Evolutionary conservation across 53 echinoderm and acorn worm species (phyloP).

Genomic region (Luidia sarsii): DNA sequence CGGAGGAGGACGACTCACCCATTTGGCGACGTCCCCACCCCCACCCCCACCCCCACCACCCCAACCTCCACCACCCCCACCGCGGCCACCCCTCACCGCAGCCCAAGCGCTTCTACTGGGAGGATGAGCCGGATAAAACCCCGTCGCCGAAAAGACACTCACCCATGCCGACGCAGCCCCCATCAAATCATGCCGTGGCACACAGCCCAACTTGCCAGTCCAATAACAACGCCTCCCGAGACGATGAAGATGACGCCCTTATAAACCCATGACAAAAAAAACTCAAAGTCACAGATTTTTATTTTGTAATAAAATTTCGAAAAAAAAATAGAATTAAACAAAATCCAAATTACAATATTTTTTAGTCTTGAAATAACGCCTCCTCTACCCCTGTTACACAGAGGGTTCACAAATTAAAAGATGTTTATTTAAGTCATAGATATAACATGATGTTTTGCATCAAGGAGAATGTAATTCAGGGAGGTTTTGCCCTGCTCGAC

Average conservation of each 20-base stretch:
- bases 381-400: not conserved
- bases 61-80: no score
- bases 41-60: no score
- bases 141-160: not conserved
- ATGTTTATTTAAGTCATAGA: no score
- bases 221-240: not conserved
- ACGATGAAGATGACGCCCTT: constrained; percentile 34
- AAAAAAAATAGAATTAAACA: no score
- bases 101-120: constrained; percentile 29
- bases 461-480: no score
- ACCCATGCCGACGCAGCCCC: not conserved
- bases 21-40: no score
- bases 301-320: no score
- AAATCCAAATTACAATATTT: no score
- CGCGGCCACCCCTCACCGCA: no score
- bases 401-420: not conserved
- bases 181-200: not conserved
- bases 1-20: not conserved
- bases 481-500: no score
- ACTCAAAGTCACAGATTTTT: no score
- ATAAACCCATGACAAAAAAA: constrained; percentile 33
- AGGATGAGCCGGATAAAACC: not conserved
- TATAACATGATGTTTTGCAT: no score
- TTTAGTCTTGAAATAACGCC: not conserved
- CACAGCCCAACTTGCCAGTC: constrained; percentile 8